phyloP scores from a whole-genome alignment of 2,113 vertebrate genomes.

The Lophura nycthemera region DNA sequence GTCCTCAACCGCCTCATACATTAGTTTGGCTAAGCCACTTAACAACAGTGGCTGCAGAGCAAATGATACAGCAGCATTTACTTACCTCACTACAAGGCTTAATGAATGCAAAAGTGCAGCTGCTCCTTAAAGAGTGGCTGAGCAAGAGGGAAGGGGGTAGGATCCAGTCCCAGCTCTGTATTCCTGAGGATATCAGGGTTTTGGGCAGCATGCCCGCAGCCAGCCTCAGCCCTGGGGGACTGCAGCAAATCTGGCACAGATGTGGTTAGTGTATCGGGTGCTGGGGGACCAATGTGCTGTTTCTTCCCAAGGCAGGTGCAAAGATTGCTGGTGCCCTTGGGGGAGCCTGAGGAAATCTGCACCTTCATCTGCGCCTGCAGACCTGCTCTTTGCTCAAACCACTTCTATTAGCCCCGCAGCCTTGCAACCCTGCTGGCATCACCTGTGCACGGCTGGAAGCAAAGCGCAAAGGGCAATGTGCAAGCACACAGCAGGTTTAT shows the following conservation, averaged over 20 bases:
- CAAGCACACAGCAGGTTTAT: not conserved
- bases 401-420: not conserved
- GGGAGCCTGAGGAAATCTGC: not conserved
- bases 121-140: not conserved
- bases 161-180: not conserved
- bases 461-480: not conserved
- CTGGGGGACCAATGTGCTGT: not conserved
- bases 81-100: not conserved
- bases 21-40: not conserved
- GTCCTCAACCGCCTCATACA: not conserved
- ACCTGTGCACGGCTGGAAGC: not conserved
- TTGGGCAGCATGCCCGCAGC: not conserved
- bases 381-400: not conserved
- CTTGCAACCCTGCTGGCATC: rapidly evolving
- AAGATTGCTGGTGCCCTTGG: not conserved
- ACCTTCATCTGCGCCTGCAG: not conserved
- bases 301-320: not conserved
- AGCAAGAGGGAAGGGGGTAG: not conserved
- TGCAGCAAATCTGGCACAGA: rapidly evolving
- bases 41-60: not conserved
- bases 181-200: not conserved
- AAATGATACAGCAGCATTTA: not conserved
- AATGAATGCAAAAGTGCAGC: not conserved
- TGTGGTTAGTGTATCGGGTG: not conserved
- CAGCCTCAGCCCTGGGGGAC: not conserved